Evolutionary conservation across 1,140 invertebrate species (phyloP).

Genomic region (Drosophila sp.): DNA sequence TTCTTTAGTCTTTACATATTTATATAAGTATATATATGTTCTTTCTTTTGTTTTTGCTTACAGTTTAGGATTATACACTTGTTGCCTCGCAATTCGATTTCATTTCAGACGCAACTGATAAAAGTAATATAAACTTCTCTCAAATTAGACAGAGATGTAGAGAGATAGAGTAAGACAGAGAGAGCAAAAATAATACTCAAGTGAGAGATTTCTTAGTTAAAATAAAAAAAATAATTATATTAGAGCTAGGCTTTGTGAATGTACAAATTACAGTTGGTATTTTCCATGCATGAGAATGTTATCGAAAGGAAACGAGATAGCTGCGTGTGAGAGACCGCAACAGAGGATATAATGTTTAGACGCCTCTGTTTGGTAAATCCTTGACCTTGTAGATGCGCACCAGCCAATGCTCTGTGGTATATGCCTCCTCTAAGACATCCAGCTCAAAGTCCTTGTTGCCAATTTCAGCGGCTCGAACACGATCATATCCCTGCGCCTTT

Average conservation of each 20-base stretch:
- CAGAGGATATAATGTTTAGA: slow-evolving; percentile 78
- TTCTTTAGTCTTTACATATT: slow-evolving; percentile 21
- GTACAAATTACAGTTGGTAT: slow-evolving; percentile 36
- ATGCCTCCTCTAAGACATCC: slow-evolving; percentile 96
- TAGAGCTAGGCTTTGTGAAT: slow-evolving; percentile 43
- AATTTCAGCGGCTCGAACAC: slow-evolving; percentile 95
- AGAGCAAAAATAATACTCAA: slow-evolving; percentile 39
- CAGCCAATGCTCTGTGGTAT: slow-evolving; percentile 98
- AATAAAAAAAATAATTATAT: slow-evolving; percentile 23
- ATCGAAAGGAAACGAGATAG: slow-evolving; percentile 11
- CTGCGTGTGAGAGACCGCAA: slow-evolving; percentile 3
- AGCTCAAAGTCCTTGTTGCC: slow-evolving; percentile 98
- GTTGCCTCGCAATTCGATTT: slow-evolving; percentile 25
- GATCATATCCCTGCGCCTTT: slow-evolving; percentile 94
- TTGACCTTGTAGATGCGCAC: slow-evolving; percentile 98
- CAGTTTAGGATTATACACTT: slow-evolving; percentile 43
- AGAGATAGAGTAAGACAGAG: background rate
- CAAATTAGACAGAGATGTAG: slow-evolving; percentile 15
- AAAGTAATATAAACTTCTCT: slow-evolving; percentile 17
- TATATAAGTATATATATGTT: background rate
- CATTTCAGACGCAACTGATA: slow-evolving; percentile 6
- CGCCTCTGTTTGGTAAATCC: slow-evolving; percentile 93
- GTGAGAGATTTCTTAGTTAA: slow-evolving; percentile 13
- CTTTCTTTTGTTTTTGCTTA: slow-evolving; percentile 15
- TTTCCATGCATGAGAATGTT: slow-evolving; percentile 12